phyloP scores from a whole-genome alignment of 2,888 invertebrate species.

The Epirrhoe tristata region DNA sequence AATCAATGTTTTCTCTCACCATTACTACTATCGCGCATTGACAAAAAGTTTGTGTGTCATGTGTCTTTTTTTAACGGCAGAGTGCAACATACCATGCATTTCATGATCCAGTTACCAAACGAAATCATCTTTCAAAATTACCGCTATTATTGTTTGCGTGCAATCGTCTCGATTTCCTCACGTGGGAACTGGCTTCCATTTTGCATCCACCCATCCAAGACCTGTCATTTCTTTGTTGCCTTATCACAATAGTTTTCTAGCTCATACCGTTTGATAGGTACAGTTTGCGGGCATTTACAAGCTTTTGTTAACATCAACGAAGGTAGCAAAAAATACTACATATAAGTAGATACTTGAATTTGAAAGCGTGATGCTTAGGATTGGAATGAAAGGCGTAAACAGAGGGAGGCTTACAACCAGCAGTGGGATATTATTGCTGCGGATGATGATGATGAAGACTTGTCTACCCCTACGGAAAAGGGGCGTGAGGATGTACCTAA shows the following conservation, averaged over 20 bases:
- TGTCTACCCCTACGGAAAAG: too few relatives aligned
- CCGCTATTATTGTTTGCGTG: slow-evolving; percentile 50
- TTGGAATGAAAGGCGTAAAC: too few relatives aligned
- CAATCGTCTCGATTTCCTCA: slow-evolving; percentile 61
- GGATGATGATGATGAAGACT: too few relatives aligned
- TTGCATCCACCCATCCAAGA: slow-evolving; percentile 52
- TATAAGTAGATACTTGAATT: too few relatives aligned
- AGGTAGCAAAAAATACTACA: too few relatives aligned
- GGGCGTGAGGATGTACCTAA: too few relatives aligned
- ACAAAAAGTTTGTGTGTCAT: background rate
- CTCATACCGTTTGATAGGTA: slow-evolving; percentile 53
- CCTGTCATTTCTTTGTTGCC: slow-evolving; percentile 75
- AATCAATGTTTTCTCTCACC: too few relatives aligned
- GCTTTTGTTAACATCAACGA: background rate
- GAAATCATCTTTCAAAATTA: slow-evolving; percentile 51
- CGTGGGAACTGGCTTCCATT: slow-evolving; percentile 57
- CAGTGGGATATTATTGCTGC: too few relatives aligned
- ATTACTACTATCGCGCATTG: too few relatives aligned
- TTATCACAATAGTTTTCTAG: slow-evolving; percentile 66
- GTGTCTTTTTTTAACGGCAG: background rate
- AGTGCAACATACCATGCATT: slow-evolving; percentile 7
- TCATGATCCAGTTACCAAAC: slow-evolving; percentile 41
- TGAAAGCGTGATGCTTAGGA: too few relatives aligned
- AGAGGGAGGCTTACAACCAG: too few relatives aligned
- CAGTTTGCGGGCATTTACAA: background rate